Base-by-base conservation (phyloP, 2,888 invertebrate species). In the Mythimna albipuncta region DNA sequence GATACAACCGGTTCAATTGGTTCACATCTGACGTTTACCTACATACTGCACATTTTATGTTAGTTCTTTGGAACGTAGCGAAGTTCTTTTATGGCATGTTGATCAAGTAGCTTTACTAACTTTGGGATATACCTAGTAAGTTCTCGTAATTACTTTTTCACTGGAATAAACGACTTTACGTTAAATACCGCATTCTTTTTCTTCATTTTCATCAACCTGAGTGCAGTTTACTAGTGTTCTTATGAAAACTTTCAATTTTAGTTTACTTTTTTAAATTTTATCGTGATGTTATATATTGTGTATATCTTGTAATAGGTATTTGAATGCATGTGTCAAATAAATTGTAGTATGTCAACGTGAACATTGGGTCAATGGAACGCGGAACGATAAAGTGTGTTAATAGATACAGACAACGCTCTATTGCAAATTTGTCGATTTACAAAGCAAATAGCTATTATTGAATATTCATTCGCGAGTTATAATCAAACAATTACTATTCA, bases 311-410 rank as follows among this genome's bases (percentile, higher is more conserved):
- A 6, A 47, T 26, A 26, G 21, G 6, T 26, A 62, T 38, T 10
- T 58, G 13, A 13, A 35, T 10, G 7, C 54, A 44, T 41, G 35
- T 54, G 38, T 41, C 44, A 19, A 44, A 16, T 32, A 38, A 58
- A 35, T 44, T 64, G 4, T 44, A 35, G 35, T 50, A 67, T 52
- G 44, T 52, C 58, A 81, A 77, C 59, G 55, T 77, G 66, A 77
- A 71, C 72, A 82, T 63, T 74, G 63, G 86, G 82, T 85, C 79
- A 85, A 72, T 84, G 66, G 79, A 74, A 82, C 79, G 75, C 79
- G 81, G 84, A 79, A 85, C 54, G 61, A 79, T 72, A 71, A 84
- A 83, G 68, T 85, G 70, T 85, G 84, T 70, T 84, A 85, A 81
- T 81, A 69, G 70, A 81, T 61, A 72, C 79, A 75, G 69, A 57